phyloP scores from a whole-genome alignment of 1,140 invertebrate genomes.

The Drosophila mojavensis region DNA sequence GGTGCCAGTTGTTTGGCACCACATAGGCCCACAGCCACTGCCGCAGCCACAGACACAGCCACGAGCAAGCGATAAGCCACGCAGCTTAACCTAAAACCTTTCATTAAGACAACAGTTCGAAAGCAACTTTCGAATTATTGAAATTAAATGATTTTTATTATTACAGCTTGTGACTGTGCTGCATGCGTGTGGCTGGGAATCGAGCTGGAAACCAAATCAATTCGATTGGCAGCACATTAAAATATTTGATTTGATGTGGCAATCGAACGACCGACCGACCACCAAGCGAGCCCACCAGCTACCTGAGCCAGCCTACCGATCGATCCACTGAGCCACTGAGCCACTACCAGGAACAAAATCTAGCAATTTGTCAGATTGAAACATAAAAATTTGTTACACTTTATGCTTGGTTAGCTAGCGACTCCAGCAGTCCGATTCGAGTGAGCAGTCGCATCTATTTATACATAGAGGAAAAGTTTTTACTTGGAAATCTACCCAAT shows the following conservation, averaged over 20 bases:
- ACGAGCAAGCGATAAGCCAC: conserved; percentile 39
- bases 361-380: conserved; percentile 55
- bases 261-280: conserved; percentile 53
- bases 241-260: conserved; percentile 71
- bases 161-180: conserved; percentile 42
- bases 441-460: conserved; percentile 29
- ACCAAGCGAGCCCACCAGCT: conserved; percentile 51
- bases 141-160: conserved; percentile 77
- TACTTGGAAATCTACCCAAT: conserved; percentile 72
- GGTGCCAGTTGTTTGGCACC: conserved; percentile 44
- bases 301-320: background rate
- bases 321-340: too few relatives aligned
- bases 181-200: conserved; percentile 40
- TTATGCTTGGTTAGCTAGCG: conserved; percentile 48
- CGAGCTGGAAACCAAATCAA: conserved; percentile 62
- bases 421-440: conserved; percentile 10
- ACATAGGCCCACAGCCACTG: conserved; percentile 29
- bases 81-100: conserved; percentile 41
- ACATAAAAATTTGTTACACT: conserved; percentile 59
- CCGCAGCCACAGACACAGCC: conserved; percentile 16
- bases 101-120: conserved; percentile 49
- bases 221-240: conserved; percentile 79
- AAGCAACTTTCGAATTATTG: conserved; percentile 78
- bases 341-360: conserved; percentile 27
- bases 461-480: conserved; percentile 43